These are phyloP conservation scores for Trichomycterus rosablanca DNA, from an alignment of 2,113 vertebrate species.

Conservation along the genomic window DNA sequence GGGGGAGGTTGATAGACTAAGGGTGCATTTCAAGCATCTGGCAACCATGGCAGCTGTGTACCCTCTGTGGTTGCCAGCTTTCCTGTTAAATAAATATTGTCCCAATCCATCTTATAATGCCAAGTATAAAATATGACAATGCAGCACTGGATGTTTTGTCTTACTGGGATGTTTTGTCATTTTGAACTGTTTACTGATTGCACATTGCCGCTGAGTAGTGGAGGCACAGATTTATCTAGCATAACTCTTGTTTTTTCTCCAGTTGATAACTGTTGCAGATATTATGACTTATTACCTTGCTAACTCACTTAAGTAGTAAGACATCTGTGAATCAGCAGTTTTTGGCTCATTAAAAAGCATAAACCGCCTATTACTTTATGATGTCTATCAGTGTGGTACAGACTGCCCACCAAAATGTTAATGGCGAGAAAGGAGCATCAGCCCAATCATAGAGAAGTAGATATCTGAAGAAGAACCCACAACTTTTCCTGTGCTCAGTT, in stretches of 20 bases:
- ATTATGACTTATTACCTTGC: too few relatives aligned
- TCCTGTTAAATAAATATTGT: slow-evolving; percentile 71
- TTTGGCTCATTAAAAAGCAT: too few relatives aligned
- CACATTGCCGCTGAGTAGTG: slow-evolving; percentile 65
- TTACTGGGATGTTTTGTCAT: slow-evolving; percentile 70
- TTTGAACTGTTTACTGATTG: slow-evolving; percentile 73
- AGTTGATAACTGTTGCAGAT: too few relatives aligned
- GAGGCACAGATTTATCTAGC: slow-evolving; percentile 50
- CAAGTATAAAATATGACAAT: slow-evolving; percentile 76
- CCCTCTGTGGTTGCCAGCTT: slow-evolving; percentile 65
- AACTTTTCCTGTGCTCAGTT: too few relatives aligned
- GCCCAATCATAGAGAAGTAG: too few relatives aligned
- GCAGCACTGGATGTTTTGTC: slow-evolving; percentile 73
- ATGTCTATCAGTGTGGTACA: too few relatives aligned
- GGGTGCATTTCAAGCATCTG: slow-evolving; percentile 72
- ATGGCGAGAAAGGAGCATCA: too few relatives aligned
- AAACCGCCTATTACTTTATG: too few relatives aligned
- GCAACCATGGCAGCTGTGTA: slow-evolving; percentile 67
- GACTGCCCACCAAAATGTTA: too few relatives aligned
- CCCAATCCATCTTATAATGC: slow-evolving; percentile 72
- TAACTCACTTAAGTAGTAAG: too few relatives aligned
- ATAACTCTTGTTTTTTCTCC: slow-evolving; percentile 49
- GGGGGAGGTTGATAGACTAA: slow-evolving; percentile 66
- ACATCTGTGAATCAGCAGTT: too few relatives aligned
- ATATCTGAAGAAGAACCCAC: too few relatives aligned